These are phyloP conservation scores for Passer domesticus DNA, from an alignment of 2,113 vertebrate genomes.

Conservation along the genomic window DNA sequence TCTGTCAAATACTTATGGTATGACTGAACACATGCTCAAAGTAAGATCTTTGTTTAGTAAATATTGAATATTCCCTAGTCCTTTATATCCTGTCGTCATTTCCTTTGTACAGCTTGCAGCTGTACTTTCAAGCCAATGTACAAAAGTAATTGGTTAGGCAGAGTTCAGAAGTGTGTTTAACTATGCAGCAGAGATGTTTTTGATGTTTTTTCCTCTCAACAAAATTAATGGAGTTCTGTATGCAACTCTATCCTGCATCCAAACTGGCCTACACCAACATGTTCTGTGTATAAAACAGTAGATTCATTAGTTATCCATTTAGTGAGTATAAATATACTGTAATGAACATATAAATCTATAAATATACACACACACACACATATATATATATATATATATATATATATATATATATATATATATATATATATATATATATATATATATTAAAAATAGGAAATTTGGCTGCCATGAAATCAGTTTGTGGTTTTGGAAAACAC, in stretches of 20 bases:
- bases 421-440: neutral
- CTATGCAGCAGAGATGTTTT: neutral
- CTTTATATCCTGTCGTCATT: slow-evolving; percentile 60
- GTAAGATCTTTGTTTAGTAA: slow-evolving; percentile 62
- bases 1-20: slow-evolving; percentile 35
- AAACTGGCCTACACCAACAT: neutral
- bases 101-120: slow-evolving; percentile 58
- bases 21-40: slow-evolving; percentile 41
- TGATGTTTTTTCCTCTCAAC: neutral
- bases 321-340: neutral
- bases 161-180: neutral
- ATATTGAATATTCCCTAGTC: slow-evolving; percentile 63
- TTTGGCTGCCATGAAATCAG: neutral
- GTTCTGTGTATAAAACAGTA: neutral
- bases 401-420: neutral
- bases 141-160: neutral
- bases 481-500: slow-evolving; percentile 27
- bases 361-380: too few relatives aligned
- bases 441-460: neutral
- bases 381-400: neutral
- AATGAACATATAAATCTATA: neutral
- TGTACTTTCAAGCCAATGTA: slow-evolving; percentile 31
- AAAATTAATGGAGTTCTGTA: neutral
- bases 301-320: neutral
- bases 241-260: neutral